These are phyloP conservation scores for Cosmia pyralina DNA, from an alignment of 2,888 invertebrate genomes.

Conservation along the genomic window DNA sequence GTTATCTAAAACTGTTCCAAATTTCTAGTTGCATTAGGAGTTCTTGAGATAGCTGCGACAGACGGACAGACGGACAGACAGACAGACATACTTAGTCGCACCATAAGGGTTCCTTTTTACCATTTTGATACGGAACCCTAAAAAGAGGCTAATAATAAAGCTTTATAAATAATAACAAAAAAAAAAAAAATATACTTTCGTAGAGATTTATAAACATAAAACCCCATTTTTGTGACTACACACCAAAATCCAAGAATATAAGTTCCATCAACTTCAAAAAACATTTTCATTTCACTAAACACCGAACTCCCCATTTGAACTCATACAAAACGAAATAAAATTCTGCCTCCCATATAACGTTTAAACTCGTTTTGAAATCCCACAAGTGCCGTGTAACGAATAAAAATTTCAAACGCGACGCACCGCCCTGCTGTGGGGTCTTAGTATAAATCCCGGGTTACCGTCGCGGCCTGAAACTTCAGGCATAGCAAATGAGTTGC, in stretches of 20 bases:
- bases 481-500: conserved; percentile 67
- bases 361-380: conserved; percentile 65
- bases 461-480: conserved; percentile 47
- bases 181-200: no score
- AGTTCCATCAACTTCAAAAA: not conserved
- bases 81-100: no score
- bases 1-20: no score
- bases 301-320: conserved; percentile 5
- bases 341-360: conserved; percentile 49
- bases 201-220: not conserved
- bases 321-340: conserved; percentile 41
- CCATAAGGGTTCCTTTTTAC: no score
- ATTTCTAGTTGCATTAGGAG: no score
- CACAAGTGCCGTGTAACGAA: conserved; percentile 64
- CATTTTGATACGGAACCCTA: no score
- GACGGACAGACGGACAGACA: no score
- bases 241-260: not conserved
- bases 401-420: conserved; percentile 66
- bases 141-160: no score
- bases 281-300: conserved; percentile 11
- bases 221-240: not conserved
- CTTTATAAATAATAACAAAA: no score
- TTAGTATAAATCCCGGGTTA: conserved; percentile 60
- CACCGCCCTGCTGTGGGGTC: conserved; percentile 45
- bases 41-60: no score